phyloP scores from a whole-genome alignment of 2,797 vertebrate genomes.

The Menidia menidia region DNA sequence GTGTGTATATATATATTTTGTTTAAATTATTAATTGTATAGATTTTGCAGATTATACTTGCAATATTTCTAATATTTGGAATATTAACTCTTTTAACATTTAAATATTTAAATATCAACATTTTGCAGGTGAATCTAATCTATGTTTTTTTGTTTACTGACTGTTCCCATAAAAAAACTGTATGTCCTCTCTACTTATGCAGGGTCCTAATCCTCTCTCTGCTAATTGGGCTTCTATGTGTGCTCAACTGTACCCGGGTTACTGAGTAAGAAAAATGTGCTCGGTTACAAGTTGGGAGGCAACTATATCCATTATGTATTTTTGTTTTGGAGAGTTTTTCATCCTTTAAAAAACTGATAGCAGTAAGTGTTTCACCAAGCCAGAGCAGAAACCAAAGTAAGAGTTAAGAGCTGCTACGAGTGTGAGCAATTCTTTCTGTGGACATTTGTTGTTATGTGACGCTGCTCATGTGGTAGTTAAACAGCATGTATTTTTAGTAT shows the following conservation, averaged over 20 bases:
- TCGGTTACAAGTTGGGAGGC: conserved; percentile 43
- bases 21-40: no score
- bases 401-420: conserved; percentile 12
- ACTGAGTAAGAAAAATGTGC: conserved; percentile 25
- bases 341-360: conserved; percentile 42
- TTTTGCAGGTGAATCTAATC: background rate
- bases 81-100: background rate
- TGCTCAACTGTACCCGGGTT: background rate
- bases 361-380: conserved; percentile 44
- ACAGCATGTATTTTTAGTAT: conserved; percentile 2
- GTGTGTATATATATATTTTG: no score
- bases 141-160: conserved; percentile 1
- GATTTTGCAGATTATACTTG: no score
- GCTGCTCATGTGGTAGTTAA: background rate
- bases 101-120: background rate
- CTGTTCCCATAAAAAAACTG: background rate
- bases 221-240: background rate
- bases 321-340: conserved; percentile 33
- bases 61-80: background rate
- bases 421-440: background rate
- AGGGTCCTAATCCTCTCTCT: background rate
- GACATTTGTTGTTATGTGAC: conserved; percentile 13
- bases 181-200: background rate
- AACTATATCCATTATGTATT: conserved; percentile 32
- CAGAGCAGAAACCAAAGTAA: conserved; percentile 6